Evolutionary conservation across 2,888 invertebrate species (phyloP), one percentile per base, ranked within the genome.

Genomic region (Athalia cordata): DNA sequence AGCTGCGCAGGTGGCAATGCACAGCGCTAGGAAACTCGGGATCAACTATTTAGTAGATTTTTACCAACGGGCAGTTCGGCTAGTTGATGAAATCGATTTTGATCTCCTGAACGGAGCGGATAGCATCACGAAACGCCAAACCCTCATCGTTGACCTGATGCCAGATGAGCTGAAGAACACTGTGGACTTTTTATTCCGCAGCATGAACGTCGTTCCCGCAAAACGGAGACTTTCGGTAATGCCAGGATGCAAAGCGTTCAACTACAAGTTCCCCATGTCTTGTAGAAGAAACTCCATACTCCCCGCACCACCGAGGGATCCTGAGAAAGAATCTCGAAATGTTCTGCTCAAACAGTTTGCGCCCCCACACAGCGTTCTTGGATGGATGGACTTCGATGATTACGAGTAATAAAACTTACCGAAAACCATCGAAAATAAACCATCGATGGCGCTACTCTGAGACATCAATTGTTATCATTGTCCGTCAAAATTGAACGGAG

Each of bases 211-310:
- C 1, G 89, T 92, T 80, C 91, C 92, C 0, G 85, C 90, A 0
- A 84, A 85, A 3, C 84, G 92, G 64, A 85, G 92, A 77, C 86
- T 92, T 84, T 91, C 91, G 2, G 89, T 92, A 8, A 91, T 92
- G 89, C 92, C 92, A 0, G 92, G 92, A 0, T 88, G 85, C 78
- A 88, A 88, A 64, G 84, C 89, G 0, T 81, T 85, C 29, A 84
- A 89, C 80, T 79, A 82, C 9, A 79, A 83, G 50, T 83, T 80
- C 62, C 80, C 83, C 49, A 62, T 85, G 7, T 78, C 85, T 0
- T 85, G 81, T 68, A 84, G 78, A 68, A 84, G 83, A 78, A 83
- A 80, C 67, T 85, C 85, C 3, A 85, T 88, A 45, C 57, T 83
- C 11, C 80, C 85, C 0, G 64, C 50, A 4, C 80, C 83, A 5